Base-by-base conservation (phyloP, 1,140 invertebrate genomes). In the Drosophila grimshawi region DNA sequence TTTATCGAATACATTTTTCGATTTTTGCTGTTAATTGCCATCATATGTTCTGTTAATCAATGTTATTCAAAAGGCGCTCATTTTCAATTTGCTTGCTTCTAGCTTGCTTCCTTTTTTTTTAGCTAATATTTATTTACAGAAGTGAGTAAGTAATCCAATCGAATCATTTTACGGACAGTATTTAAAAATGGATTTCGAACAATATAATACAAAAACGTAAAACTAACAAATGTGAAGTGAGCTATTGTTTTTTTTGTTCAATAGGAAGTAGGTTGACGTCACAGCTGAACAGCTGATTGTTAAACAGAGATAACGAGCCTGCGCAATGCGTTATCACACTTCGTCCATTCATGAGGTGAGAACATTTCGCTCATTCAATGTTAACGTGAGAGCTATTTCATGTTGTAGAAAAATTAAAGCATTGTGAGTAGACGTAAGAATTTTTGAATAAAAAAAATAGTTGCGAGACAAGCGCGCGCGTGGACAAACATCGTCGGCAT, bases 401-500 rank as follows among this genome's bases (percentile, higher is more conserved):
- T 48, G 56, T 48, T 51, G 7, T 33, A 37, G 35, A 30, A 45
- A 41, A 39, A 55, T 11, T 27, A 63, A 64, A 37, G 39, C 53
- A 73, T 68, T 61, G 70, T 68, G 70, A 55, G 68, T 68, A 73
- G 68, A 49, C 49, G 55, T 55, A 46, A 60, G 41, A 56, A 48
- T 33, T 61, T 19, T 61, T 73, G 41, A 73, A 48, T 73, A 49
- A 68, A 49, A 29, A 29, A 53, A 62, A 43, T 37, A 85, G 77
- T 81, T 81, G 78, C 67, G 46, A 63, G 63, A 85, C 63, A 52
- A 60, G 60, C 41, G 77, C 72, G 72, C 65, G 76, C 81, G 80
- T 63, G 81, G 67, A 35, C 61, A 82, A 63, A 82, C 71, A 82
- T 65, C 45, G 77, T 75, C 65, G 66, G 65, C 63, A 66, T 72